A percentile compares a stretch with the other conserved stretches of the same genome.
Evolutionary conservation across 2,888 invertebrate genomes (phyloP).

Genomic region (Congeria kusceri): DNA sequence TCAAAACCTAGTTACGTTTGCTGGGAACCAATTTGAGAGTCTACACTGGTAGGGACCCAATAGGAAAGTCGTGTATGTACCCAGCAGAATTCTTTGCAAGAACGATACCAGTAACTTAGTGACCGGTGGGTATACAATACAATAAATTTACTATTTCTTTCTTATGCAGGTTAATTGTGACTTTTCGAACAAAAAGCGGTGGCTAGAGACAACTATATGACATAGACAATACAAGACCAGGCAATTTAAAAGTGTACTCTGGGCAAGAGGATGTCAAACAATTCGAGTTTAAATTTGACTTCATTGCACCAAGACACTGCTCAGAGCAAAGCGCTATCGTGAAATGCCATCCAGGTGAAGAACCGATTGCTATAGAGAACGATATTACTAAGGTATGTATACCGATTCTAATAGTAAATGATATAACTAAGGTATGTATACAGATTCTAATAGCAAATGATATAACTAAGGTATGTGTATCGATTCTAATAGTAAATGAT

Average conservation of each 20-base stretch:
- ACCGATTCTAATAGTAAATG: no score
- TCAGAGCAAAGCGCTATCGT: slow-evolving; percentile 10
- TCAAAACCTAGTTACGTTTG: no score
- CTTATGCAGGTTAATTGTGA: slow-evolving; percentile 45
- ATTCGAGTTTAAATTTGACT: slow-evolving; percentile 51
- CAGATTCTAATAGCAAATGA: no score
- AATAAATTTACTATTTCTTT: slow-evolving; percentile 45
- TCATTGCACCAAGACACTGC: slow-evolving; percentile 43
- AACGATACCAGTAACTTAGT: no score
- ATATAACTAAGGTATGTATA: no score
- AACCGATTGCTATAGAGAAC: slow-evolving; percentile 12
- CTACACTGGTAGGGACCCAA: no score
- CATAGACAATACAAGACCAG: not conserved
- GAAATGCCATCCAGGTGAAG: not conserved
- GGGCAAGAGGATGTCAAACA: slow-evolving; percentile 14
- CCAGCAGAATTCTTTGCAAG: no score
- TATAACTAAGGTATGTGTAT: no score
- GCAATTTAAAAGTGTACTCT: slow-evolving; percentile 5
- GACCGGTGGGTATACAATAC: not conserved
- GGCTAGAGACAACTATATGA: slow-evolving; percentile 39
- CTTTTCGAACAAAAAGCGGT: slow-evolving; percentile 42
- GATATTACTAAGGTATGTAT: slow-evolving; percentile 47
- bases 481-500: no score
- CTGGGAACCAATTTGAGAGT: no score
- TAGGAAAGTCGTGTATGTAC: no score